Percentiles rank a stretch among this genome's conserved stretches.
Conservation (phyloP, 1,140 invertebrate species). For the Drosophila navojoa region DNA sequence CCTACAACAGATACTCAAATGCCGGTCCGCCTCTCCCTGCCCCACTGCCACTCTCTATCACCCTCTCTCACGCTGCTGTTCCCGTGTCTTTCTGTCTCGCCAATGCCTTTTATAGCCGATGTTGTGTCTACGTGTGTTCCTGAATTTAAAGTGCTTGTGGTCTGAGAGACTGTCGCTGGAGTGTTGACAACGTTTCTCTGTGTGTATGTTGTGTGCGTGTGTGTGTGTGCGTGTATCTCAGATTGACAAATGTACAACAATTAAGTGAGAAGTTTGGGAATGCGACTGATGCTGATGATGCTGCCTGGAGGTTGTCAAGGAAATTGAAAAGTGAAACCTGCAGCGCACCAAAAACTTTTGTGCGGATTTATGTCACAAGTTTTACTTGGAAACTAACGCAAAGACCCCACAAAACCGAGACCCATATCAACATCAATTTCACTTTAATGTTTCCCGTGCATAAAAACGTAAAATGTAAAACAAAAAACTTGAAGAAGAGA, state of each 20-base stretch:
- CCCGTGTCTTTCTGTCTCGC: neutral
- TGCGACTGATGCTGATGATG: conserved; percentile 28
- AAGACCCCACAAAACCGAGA: conserved; percentile 10
- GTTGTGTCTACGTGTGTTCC: conserved; percentile 27
- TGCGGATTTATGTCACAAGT: conserved; percentile 50
- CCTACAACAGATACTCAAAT: conserved; percentile 27
- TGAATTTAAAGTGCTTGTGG: conserved; percentile 60
- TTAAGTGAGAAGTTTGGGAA: conserved; percentile 65
- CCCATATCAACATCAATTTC: conserved; percentile 69
- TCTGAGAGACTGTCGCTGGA: conserved; percentile 11
- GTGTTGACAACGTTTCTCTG: conserved; percentile 22
- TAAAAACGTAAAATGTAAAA: neutral
- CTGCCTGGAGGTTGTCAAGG: conserved; percentile 42
- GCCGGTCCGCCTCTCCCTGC: neutral
- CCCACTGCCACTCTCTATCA: too few relatives aligned
- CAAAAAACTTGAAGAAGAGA: conserved; percentile 65
- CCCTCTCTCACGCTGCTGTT: neutral
- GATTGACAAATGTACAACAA: conserved; percentile 76
- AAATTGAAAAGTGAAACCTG: conserved; percentile 69
- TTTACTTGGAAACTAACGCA: conserved; percentile 44
- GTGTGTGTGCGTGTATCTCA: conserved; percentile 25
- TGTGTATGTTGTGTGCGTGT: neutral
- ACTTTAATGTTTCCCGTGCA: conserved; percentile 76
- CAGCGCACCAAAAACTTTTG: conserved; percentile 22
- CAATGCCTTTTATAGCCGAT: conserved; percentile 29